A percentile compares a stretch with the other conserved stretches of the same genome.
Evolutionary conservation across 30 jellyfish, hydroid and myxozoan species (phyloP).

Genomic region (Nemopilema nomurai): DNA sequence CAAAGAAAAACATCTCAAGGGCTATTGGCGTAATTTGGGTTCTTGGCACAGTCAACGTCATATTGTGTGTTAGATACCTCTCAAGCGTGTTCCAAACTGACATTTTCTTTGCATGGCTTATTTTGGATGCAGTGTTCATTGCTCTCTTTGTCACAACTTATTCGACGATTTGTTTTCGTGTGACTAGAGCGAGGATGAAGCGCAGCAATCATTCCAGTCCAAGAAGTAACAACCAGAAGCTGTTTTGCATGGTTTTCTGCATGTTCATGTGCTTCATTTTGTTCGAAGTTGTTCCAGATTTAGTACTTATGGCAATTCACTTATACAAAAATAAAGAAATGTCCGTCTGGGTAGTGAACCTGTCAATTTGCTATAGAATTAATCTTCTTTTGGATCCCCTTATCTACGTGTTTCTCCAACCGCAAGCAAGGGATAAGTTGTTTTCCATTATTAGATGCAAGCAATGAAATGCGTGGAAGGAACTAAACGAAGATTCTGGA

Average conservation of each 20-base stretch:
- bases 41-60: neutral
- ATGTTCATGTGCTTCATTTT: neutral
- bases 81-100: neutral
- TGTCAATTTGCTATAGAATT: neutral
- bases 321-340: too few relatives aligned
- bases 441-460: neutral
- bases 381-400: neutral
- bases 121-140: neutral
- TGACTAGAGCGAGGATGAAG: neutral
- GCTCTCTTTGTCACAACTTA: neutral
- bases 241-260: neutral
- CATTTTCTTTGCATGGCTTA: neutral
- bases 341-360: neutral
- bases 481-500: too few relatives aligned
- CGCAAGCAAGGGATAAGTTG: neutral
- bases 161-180: neutral
- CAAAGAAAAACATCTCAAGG: neutral
- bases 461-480: too few relatives aligned
- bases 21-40: neutral
- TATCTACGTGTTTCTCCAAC: neutral
- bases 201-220: neutral
- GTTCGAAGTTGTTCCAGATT: neutral
- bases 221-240: neutral
- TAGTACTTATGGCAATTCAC: neutral
- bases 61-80: neutral